Conservation (phyloP, 30 jellyfish, hydroid and myxozoan species). For the Mastigias papua region DNA sequence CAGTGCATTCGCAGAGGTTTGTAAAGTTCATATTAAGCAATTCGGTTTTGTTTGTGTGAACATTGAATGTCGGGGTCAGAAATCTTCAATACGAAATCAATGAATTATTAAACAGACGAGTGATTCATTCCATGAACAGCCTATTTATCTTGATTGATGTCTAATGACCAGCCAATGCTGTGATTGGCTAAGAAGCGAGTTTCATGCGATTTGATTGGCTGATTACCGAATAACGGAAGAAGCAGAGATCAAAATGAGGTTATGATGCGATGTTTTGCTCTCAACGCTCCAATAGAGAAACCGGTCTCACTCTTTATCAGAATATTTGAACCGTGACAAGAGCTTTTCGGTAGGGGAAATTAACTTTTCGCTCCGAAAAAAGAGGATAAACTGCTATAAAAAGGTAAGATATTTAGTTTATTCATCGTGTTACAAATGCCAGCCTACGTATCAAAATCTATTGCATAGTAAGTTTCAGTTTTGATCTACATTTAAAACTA, state of each 20-base stretch:
- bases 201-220: conserved; percentile 57
- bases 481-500: too few species aligned
- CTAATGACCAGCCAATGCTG: conserved; percentile 35
- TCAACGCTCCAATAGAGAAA: conserved; percentile 65
- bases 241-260: conserved; percentile 57
- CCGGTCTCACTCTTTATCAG: conserved; percentile 60
- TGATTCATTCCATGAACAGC: conserved; percentile 53
- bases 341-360: conserved; percentile 63
- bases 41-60: conserved; percentile 10
- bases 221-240: conserved; percentile 31
- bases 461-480: too few species aligned
- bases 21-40: conserved; percentile 11
- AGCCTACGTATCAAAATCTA: too few species aligned
- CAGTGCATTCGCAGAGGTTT: neutral
- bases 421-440: neutral
- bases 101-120: conserved; percentile 48
- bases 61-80: conserved; percentile 52
- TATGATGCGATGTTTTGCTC: conserved; percentile 70
- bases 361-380: conserved; percentile 43
- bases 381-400: conserved; percentile 36
- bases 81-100: conserved; percentile 41
- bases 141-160: conserved; percentile 31
- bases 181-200: conserved; percentile 73
- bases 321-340: conserved; percentile 77
- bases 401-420: conserved; percentile 28